Percentiles rank a stretch among this genome's conserved stretches.
phyloP scores from a whole-genome alignment of 1,140 invertebrate genomes.

The Cyphomyrmex costatus region DNA sequence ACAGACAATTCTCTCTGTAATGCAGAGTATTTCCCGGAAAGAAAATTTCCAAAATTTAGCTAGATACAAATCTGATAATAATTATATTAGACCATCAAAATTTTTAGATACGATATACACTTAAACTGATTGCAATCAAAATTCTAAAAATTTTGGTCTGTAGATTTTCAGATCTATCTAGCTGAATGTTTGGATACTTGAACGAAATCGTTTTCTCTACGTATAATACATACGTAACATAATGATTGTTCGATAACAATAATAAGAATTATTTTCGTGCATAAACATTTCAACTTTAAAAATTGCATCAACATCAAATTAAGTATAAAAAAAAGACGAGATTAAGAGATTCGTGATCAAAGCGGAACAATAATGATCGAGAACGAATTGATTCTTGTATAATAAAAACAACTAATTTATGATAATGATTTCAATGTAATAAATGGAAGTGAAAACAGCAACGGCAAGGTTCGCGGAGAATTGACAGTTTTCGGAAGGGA shows the following conservation, averaged over 20 bases:
- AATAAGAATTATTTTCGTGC: background rate
- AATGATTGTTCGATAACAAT: background rate
- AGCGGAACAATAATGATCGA: background rate
- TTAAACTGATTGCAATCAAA: too few relatives aligned
- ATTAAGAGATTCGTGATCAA: background rate
- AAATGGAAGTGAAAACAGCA: background rate
- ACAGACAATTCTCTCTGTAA: background rate
- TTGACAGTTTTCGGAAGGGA: background rate
- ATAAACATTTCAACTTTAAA: background rate
- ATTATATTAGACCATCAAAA: too few relatives aligned
- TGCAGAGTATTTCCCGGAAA: background rate
- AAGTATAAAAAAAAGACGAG: background rate
- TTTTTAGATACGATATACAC: too few relatives aligned
- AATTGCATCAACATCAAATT: background rate
- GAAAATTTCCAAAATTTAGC: too few relatives aligned
- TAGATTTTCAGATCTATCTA: too few relatives aligned
- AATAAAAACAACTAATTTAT: background rate
- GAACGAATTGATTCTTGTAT: background rate
- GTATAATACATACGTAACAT: background rate
- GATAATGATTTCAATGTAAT: background rate
- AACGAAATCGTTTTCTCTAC: too few relatives aligned
- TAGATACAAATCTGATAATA: too few relatives aligned
- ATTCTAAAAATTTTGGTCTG: too few relatives aligned
- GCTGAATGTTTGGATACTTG: too few relatives aligned
- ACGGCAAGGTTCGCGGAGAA: background rate